Base-by-base conservation (phyloP, 2,113 vertebrate genomes). In the Prunella himalayana region DNA sequence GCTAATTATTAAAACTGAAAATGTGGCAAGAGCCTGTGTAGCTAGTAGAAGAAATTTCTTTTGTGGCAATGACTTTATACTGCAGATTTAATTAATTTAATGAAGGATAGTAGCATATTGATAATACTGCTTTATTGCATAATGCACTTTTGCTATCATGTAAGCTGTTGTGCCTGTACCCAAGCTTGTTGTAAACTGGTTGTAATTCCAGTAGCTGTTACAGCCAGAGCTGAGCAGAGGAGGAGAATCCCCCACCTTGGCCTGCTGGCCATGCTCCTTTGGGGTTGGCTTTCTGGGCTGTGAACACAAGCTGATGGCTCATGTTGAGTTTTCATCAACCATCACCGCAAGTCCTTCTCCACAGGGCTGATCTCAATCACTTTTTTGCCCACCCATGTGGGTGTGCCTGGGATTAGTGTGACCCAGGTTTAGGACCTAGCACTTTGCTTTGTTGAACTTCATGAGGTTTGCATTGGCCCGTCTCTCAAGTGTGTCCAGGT, bases 21-120 rank as follows among this genome's bases (percentile, higher is more conserved):
- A 49, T 92, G 71, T 77, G 53, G 70, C 86, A 86, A 95, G 71
- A 95, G 87, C 97, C 94, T 93, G 13, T 83, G 76, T 81, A 82
- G 88, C 90, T 96, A 87, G 94, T 88, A 95, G 96, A 98, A 98
- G 97, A 98, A 98, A 98, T 98, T 98, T 98, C 97, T 99, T 98
- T 98, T 98, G 97, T 98, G 98, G 97, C 97, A 98, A 92, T 98
- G 94, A 57, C 73, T 88, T 70, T 92, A 72, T 86, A 49, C 41
- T 82, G 41, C 77, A 82, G n/a, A 80, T 73, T 60, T 91, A 92
- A 95, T 78, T 94, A 80, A 89, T 96, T 93, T 94, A 83, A n/a
- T 84, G 86, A 94, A 78, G 75, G 45, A 44, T 90, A 60, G 41
- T 66, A 88, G 82, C 42, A 28, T 44, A 21, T 68, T 94, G 91